Conservation (phyloP, 2,797 vertebrate species). For the Platalea minor region DNA sequence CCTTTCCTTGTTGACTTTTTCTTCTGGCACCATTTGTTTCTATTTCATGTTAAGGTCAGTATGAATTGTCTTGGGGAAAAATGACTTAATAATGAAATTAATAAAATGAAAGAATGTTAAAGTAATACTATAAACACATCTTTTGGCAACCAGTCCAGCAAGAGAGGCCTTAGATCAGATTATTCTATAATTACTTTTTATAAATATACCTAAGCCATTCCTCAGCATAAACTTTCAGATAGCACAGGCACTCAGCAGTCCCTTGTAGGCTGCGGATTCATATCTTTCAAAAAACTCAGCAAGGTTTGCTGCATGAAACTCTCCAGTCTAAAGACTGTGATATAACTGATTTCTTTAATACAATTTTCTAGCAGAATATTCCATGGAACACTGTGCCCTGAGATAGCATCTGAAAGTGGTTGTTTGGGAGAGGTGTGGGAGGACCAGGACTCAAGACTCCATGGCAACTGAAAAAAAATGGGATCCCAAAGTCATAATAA, state of each 20-base stretch:
- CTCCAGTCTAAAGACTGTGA: background rate
- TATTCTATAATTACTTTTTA: background rate
- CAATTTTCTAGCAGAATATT: background rate
- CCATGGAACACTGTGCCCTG: background rate
- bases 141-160: background rate
- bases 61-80: slow-evolving; percentile 42
- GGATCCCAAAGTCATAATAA: background rate
- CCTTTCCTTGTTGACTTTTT: slow-evolving; percentile 23
- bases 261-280: background rate
- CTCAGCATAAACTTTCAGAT: background rate
- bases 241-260: background rate
- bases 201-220: background rate
- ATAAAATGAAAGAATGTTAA: slow-evolving; percentile 18
- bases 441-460: background rate
- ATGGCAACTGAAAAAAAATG: background rate
- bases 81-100: slow-evolving; percentile 40
- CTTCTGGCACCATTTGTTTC: slow-evolving; percentile 47
- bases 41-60: slow-evolving; percentile 48
- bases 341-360: slow-evolving; percentile 46
- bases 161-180: slow-evolving; percentile 6
- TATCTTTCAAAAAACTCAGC: background rate
- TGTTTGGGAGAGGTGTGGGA: background rate
- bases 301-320: background rate
- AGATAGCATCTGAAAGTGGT: slow-evolving; percentile 2
- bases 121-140: slow-evolving; percentile 13